Evolutionary conservation across 2,797 vertebrate genomes (phyloP).

Genomic region (Enteromius viviparus): DNA sequence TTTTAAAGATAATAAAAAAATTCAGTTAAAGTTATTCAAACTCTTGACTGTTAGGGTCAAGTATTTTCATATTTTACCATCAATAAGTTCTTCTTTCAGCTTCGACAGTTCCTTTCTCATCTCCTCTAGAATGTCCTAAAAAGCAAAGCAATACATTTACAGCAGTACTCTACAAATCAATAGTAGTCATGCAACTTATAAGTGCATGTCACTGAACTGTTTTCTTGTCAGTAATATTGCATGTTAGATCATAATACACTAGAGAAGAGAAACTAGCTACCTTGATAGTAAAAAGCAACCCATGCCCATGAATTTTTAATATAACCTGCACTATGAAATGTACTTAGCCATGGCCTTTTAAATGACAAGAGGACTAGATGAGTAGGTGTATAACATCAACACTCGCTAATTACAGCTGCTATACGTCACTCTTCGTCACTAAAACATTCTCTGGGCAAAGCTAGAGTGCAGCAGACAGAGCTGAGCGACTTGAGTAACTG

Average conservation of each 20-base stretch:
- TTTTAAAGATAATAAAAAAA: background rate
- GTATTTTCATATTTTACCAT: constrained; percentile 77
- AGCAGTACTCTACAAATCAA: background rate
- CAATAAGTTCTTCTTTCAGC: constrained; percentile 98
- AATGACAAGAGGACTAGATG: background rate
- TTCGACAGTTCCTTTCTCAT: constrained; percentile 98
- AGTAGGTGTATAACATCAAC: background rate
- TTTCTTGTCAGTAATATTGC: background rate
- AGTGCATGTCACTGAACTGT: background rate
- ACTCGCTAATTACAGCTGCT: constrained; percentile 24
- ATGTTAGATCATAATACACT: background rate
- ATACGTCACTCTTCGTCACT: background rate
- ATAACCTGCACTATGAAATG: background rate
- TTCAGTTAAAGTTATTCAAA: background rate
- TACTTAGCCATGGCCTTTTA: constrained; percentile 1
- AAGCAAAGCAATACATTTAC: constrained; percentile 14
- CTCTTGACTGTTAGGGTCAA: background rate
- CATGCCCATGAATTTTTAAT: background rate
- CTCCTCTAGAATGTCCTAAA: constrained; percentile 97
- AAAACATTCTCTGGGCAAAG: background rate
- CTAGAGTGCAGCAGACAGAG: background rate
- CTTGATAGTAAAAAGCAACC: background rate
- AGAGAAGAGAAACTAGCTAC: background rate
- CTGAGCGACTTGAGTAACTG: constrained; percentile 22
- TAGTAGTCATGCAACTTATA: background rate